Evolutionary conservation across 2,888 invertebrate genomes (phyloP), one percentile per base, ranked within the genome.

Genomic region (Eucera pruinosa): DNA sequence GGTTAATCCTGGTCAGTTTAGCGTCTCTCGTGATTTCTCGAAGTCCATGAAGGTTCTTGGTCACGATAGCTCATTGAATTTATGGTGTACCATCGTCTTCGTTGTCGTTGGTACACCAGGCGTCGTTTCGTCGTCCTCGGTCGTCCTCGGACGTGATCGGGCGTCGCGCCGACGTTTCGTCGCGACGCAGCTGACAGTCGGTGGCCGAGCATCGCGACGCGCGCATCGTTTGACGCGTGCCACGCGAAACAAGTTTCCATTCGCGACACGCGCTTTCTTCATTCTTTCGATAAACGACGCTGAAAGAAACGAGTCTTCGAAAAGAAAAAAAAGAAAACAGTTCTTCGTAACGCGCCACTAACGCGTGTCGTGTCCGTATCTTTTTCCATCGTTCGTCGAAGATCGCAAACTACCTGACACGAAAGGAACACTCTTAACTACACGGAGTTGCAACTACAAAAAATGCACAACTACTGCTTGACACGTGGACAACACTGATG

Each of bases 161-260:
- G 77, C 83, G 81, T 85, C 83, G 86, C 86, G 85, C 73, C 86
- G 85, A 57, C 78, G 80, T 72, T 48, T 55, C 83, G 80, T 79
- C 80, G 76, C 78, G 78, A 78, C 73, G 80, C 78, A 81, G 79
- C 79, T 71, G 83, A 76, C 87, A 90, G 90, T 90, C 86, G 86
- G 86, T 89, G 88, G 85, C 78, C 85, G 88, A 84, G 87, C 89
- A 87, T 89, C 89, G 89, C 86, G 88, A 87, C 86, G 87, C 84
- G 83, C 80, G 83, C 81, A 80, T 80, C 86, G 83, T 69, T 60
- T 25, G n/a, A 54, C 58, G 67, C 61, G 75, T 58, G 66, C 23
- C 15, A 43, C 20, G 50, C 45, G 66, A 52, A 18, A 54, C 43
- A 11, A 33, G 4, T 55, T 27, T 23, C 1, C 36, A 25, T 36